Evolutionary conservation across 23 tunicate species (phyloP), one percentile per base, ranked within the genome.

Genomic region (Trididemnum miniatum): DNA sequence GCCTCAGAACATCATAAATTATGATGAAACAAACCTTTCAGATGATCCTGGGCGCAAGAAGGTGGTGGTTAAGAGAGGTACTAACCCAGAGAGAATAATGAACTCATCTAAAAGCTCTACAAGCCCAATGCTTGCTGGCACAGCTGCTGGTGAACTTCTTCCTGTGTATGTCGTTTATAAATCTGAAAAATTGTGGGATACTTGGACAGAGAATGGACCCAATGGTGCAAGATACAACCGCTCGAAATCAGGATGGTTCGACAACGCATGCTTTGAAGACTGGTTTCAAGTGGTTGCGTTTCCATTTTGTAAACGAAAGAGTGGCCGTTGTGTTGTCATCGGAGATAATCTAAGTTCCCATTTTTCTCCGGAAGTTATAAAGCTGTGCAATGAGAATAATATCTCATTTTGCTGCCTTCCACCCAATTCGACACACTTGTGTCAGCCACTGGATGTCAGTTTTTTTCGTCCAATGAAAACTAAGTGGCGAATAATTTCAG

Each of bases 41-140:
- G 85, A 81, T 65, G 85, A 81, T 31, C 85, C 79, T 5, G 85
- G 85, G 20, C 34, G 76, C 54, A 81, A 81, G 29, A 64, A 38
- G 18, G 23, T 63, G 22, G 52, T 33, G 28, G 59, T 81, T 35
- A 65, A 65, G 39, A 81, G 77, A 20, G 79, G 77, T 31, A 64
- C 35, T 2, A 81, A 81, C 5, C 77, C 77, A 15, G 85, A 65
- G 31, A 32, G 77, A 35, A 65, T 81, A n/a, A 65, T 65, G 59
- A 81, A 81, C 35, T 35, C 31, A 12, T 81, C 79, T 4, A 65
- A 81, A 35, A 31, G 35, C 34, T 65, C 29, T 22, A 65, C 57
- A 23, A 34, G 57, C 54, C 20, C 69, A 12, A 81, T 81, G 85
- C 36, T 81, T 81, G 77, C 77, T 69, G 79, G 85, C 2, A 65